Conservation (phyloP, 2,113 vertebrate species). For the Neodontobutis hainanensis region DNA sequence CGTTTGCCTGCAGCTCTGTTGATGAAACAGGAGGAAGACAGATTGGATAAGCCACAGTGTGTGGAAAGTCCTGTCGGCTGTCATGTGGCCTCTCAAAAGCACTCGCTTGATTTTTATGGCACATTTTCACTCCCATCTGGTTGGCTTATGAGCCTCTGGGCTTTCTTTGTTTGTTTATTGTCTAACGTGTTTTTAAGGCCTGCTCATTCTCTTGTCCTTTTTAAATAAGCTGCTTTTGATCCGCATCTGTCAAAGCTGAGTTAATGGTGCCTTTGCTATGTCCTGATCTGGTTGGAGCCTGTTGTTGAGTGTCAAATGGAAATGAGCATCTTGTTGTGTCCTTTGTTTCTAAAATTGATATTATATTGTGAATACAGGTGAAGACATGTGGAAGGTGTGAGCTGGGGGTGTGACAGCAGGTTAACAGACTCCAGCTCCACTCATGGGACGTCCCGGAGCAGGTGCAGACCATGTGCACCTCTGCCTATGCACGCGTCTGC, state of each 20-base stretch:
- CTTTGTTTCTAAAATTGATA: constrained; percentile 20
- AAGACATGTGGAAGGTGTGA: constrained; percentile 19
- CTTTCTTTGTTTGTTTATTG: constrained; percentile 70
- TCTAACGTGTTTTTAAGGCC: constrained; percentile 64
- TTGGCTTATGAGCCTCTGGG: constrained; percentile 57
- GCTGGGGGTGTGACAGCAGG: constrained; percentile 60
- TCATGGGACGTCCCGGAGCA: constrained; percentile 40
- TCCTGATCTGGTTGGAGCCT: constrained; percentile 26
- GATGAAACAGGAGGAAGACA: constrained; percentile 53
- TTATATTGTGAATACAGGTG: constrained; percentile 40
- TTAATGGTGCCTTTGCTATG: constrained; percentile 17
- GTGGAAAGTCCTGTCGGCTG: constrained; percentile 60
- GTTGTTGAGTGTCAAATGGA: constrained; percentile 21
- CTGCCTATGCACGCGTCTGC: constrained; percentile 15
- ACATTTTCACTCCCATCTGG: constrained; percentile 68
- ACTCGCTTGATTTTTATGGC: constrained; percentile 52
- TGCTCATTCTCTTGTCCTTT: constrained; percentile 50
- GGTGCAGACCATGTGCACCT: constrained; percentile 25
- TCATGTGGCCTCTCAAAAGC: constrained; percentile 53
- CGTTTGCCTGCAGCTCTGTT: constrained; percentile 56
- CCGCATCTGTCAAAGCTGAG: constrained; percentile 30
- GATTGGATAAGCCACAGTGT: constrained; percentile 47
- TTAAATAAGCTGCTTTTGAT: constrained; percentile 45
- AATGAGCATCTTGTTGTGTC: constrained; percentile 17
- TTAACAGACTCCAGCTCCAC: constrained; percentile 48